These are phyloP conservation scores for Cotesia glomerata DNA, from an alignment of 1,140 invertebrate species.

Conservation along the genomic window DNA sequence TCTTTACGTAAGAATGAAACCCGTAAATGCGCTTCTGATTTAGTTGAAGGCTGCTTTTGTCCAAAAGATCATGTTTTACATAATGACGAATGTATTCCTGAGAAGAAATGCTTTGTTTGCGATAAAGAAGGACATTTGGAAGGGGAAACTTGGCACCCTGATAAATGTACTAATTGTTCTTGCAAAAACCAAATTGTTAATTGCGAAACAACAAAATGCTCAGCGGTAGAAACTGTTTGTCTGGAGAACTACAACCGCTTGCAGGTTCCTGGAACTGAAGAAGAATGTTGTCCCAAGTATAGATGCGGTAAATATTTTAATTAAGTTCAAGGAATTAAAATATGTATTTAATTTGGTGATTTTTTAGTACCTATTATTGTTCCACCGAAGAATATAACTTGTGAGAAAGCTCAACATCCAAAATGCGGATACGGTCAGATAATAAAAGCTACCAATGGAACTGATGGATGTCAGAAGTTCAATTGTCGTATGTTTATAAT, in stretches of 20 bases:
- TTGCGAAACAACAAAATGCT: slow-evolving; percentile 69
- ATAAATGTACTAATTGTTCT: slow-evolving; percentile 78
- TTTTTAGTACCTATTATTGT: slow-evolving; percentile 59
- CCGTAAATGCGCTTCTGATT: slow-evolving; percentile 61
- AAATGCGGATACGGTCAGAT: slow-evolving; percentile 74
- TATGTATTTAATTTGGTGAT: too few species aligned
- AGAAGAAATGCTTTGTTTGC: slow-evolving; percentile 68
- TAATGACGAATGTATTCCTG: slow-evolving; percentile 55
- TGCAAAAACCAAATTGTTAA: slow-evolving; percentile 67
- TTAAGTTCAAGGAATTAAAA: neutral
- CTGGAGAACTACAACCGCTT: slow-evolving; percentile 63
- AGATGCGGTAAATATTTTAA: slow-evolving; percentile 66
- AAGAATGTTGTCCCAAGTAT: slow-evolving; percentile 74
- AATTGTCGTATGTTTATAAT: slow-evolving; percentile 68
- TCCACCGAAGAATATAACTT: slow-evolving; percentile 61
- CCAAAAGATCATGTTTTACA: slow-evolving; percentile 69
- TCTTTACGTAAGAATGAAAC: slow-evolving; percentile 45
- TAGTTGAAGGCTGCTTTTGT: slow-evolving; percentile 84
- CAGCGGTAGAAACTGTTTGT: slow-evolving; percentile 67
- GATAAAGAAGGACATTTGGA: slow-evolving; percentile 70
- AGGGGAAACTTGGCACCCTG: slow-evolving; percentile 69
- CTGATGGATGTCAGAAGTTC: slow-evolving; percentile 71
- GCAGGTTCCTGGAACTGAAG: slow-evolving; percentile 62
- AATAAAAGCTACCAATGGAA: slow-evolving; percentile 68
- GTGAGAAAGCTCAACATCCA: slow-evolving; percentile 69